These are phyloP conservation scores for Corythornis madagascariensis DNA, from an alignment of 2,113 vertebrate genomes.

Conservation along the genomic window DNA sequence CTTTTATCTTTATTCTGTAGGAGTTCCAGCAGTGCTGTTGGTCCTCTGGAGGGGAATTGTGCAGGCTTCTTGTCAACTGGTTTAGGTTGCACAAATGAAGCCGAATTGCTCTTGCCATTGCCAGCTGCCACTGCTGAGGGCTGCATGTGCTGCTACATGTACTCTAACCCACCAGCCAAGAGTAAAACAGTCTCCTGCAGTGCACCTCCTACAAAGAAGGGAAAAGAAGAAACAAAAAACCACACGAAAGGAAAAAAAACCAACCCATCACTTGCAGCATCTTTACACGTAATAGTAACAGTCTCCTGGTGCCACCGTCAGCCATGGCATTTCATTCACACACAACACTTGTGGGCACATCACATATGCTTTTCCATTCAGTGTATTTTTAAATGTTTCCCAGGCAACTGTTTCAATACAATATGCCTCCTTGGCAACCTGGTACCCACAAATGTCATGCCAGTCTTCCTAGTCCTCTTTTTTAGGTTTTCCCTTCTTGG, in stretches of 20 bases:
- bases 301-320: slow-evolving; percentile 49
- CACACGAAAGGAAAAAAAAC: background rate
- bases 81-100: slow-evolving; percentile 21
- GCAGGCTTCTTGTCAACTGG: background rate
- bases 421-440: slow-evolving; percentile 69
- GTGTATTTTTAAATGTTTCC: slow-evolving; percentile 67
- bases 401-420: slow-evolving; percentile 69
- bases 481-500: slow-evolving; percentile 26
- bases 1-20: background rate
- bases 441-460: slow-evolving; percentile 49
- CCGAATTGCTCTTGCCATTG: background rate
- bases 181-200: background rate
- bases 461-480: slow-evolving; percentile 38
- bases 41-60: slow-evolving; percentile 1
- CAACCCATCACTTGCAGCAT: slow-evolving; percentile 7
- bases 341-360: slow-evolving; percentile 59
- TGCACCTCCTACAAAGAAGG: background rate
- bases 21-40: background rate
- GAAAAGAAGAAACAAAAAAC: background rate
- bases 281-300: slow-evolving; percentile 64
- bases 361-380: slow-evolving; percentile 57
- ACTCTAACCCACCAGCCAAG: background rate
- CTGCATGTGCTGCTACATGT: background rate
- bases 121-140: background rate
- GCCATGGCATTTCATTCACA: slow-evolving; percentile 52